Conservation (phyloP, 2,113 vertebrate genomes). For the Epinephelus cyanopodus region DNA sequence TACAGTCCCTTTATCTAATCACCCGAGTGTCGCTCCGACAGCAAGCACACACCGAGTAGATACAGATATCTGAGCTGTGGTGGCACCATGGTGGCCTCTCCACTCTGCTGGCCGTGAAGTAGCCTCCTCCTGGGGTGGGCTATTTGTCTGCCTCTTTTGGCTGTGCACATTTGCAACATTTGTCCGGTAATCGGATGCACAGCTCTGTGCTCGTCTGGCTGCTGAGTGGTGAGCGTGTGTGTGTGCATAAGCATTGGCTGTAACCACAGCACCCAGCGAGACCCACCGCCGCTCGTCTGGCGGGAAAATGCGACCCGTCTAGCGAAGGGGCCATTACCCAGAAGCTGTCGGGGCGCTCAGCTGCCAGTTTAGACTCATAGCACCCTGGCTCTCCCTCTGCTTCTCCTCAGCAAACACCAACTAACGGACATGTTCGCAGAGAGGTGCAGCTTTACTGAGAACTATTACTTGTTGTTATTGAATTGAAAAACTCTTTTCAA, state of each 20-base stretch:
- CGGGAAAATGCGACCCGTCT: slow-evolving; percentile 51
- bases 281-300: slow-evolving; percentile 61
- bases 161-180: slow-evolving; percentile 37
- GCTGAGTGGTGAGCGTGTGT: slow-evolving; percentile 7
- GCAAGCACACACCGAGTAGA: slow-evolving; percentile 25
- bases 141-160: slow-evolving; percentile 53
- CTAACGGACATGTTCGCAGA: slow-evolving; percentile 32
- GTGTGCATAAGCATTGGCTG: slow-evolving; percentile 48
- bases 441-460: slow-evolving; percentile 11
- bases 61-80: slow-evolving; percentile 32
- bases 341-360: slow-evolving; percentile 56
- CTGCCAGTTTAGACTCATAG: slow-evolving; percentile 56
- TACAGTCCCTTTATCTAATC: slow-evolving; percentile 48
- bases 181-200: slow-evolving; percentile 48
- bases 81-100: neutral
- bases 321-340: slow-evolving; percentile 69
- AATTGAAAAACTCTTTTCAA: slow-evolving; percentile 2
- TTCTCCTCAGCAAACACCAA: neutral
- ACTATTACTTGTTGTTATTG: slow-evolving; percentile 12
- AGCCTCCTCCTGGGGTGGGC: slow-evolving; percentile 17
- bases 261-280: slow-evolving; percentile 37
- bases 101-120: neutral
- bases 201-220: slow-evolving; percentile 30
- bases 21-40: slow-evolving; percentile 43
- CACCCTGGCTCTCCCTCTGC: neutral